Evolutionary conservation across 2,797 vertebrate species (phyloP).

Genomic region (Poecilia picta): DNA sequence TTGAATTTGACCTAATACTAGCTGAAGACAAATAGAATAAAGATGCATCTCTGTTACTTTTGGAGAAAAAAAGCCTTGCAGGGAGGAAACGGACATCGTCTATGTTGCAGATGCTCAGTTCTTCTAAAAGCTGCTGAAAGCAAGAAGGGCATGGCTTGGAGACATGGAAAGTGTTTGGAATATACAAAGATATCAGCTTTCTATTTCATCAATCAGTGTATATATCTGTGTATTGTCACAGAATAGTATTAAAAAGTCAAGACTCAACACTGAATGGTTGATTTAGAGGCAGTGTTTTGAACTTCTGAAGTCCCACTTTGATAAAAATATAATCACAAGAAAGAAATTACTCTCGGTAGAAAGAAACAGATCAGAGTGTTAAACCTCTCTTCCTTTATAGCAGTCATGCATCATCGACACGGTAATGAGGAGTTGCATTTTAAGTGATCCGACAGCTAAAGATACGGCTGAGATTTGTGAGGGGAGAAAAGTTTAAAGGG

Average conservation of each 20-base stretch:
- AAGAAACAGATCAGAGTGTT: neutral
- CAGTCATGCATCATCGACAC: neutral
- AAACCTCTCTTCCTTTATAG: neutral
- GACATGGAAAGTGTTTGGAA: neutral
- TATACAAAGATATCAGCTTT: neutral
- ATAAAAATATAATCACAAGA: neutral
- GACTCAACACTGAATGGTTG: neutral
- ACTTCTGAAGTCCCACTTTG: neutral
- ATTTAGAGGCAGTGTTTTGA: neutral
- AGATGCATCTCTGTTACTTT: neutral
- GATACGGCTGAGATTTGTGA: neutral
- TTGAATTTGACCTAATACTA: neutral
- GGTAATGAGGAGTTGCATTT: neutral
- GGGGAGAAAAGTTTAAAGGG: neutral
- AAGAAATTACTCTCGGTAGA: neutral
- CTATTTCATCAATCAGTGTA: neutral
- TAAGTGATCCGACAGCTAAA: neutral
- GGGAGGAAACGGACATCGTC: neutral
- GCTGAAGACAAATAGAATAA: neutral
- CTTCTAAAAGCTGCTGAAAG: neutral
- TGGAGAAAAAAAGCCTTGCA: neutral
- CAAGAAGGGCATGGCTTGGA: neutral
- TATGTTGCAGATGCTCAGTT: neutral
- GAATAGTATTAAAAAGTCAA: neutral
- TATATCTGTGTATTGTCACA: neutral